Evolutionary conservation across 2,888 invertebrate species (phyloP).

Genomic region (Apotomis betuletana): DNA sequence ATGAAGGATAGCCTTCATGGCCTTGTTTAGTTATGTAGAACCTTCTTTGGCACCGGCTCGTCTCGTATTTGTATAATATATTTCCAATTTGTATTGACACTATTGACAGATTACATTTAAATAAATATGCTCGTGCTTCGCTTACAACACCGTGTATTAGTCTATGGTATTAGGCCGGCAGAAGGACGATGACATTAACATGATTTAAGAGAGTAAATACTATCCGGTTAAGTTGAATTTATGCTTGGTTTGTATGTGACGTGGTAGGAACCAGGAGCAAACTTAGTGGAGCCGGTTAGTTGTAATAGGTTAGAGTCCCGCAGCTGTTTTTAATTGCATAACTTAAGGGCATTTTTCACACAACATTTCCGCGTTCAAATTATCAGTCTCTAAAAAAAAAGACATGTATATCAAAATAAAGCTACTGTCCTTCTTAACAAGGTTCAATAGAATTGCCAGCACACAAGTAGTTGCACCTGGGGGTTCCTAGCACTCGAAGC

Average conservation of each 20-base stretch:
- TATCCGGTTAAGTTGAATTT: conserved; percentile 14
- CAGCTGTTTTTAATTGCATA: too few relatives aligned
- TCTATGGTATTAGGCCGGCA: conserved; percentile 45
- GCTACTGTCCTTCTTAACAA: too few relatives aligned
- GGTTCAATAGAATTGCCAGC: too few relatives aligned
- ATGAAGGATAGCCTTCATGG: conserved; percentile 8
- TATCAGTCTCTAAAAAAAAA: too few relatives aligned
- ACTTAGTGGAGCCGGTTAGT: background rate
- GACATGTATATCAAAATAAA: too few relatives aligned
- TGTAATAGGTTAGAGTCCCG: too few relatives aligned
- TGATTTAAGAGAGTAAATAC: conserved; percentile 64
- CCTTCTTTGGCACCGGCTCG: conserved; percentile 9
- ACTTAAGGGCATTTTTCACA: too few relatives aligned
- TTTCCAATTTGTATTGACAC: conserved; percentile 36
- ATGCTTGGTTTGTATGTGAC: background rate
- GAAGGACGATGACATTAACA: conserved; percentile 67
- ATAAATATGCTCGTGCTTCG: conserved; percentile 24
- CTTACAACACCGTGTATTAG: conserved; percentile 29
- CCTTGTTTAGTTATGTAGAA: background rate
- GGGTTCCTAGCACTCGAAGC: too few relatives aligned
- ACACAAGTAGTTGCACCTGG: too few relatives aligned
- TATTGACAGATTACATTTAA: conserved; percentile 42
- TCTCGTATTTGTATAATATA: conserved; percentile 32
- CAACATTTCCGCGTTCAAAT: too few relatives aligned
- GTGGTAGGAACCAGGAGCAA: background rate